Percentiles rank a stretch among this genome's conserved stretches.
phyloP scores from a whole-genome alignment of 2,113 vertebrate species.

The Regulus satrapa region DNA sequence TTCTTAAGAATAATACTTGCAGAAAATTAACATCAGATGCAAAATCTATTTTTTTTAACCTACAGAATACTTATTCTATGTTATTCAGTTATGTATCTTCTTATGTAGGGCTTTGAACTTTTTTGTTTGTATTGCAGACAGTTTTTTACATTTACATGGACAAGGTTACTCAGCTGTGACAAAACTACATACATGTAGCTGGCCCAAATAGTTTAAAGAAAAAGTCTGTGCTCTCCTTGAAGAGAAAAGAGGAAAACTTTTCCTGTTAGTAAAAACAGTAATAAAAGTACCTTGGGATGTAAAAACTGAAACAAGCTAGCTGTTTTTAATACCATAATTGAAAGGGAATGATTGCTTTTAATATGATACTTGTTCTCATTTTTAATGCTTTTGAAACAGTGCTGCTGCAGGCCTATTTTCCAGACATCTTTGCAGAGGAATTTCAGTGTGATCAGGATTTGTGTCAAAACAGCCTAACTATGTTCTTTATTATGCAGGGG shows the following conservation, averaged over 20 bases:
- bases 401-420: not conserved
- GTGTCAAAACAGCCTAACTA: not conserved
- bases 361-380: not conserved
- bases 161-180: not conserved
- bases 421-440: not conserved
- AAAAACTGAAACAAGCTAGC: not conserved
- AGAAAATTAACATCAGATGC: not conserved
- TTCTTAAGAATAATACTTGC: not conserved
- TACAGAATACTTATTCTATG: not conserved
- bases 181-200: not conserved
- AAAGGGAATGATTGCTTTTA: not conserved
- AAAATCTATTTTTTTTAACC: not conserved
- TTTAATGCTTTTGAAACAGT: not conserved
- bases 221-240: not conserved
- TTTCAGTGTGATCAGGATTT: not conserved
- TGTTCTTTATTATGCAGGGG: conserved; percentile 75
- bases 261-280: not conserved
- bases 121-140: not conserved
- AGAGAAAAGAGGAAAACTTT: not conserved
- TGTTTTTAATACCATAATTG: not conserved
- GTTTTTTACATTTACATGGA: not conserved
- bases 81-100: not conserved
- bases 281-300: not conserved
- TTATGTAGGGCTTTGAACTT: not conserved
- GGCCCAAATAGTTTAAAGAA: not conserved